Base-by-base conservation (phyloP, 2,797 vertebrate genomes). In the Gorsachius magnificus region DNA sequence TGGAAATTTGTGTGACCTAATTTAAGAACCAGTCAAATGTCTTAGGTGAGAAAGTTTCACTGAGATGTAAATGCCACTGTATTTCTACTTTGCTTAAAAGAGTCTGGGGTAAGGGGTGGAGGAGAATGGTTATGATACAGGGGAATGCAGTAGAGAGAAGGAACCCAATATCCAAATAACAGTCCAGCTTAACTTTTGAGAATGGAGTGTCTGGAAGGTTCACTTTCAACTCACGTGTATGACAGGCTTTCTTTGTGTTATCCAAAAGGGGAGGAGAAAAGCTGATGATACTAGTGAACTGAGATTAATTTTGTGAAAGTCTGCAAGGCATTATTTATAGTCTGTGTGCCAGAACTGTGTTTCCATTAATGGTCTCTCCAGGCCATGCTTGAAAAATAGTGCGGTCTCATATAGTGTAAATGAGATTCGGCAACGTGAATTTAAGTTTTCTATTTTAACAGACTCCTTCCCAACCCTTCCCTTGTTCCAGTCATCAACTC, bases 21-120 rank as follows among this genome's bases (percentile, higher is more conserved):
- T 95, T 96, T 94, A 92, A 94, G 60, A 94, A 84, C 45, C 60
- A 93, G 66, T 92, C 70, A 92, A 92, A 96, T 90, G 61, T 94
- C 93, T 90, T 93, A 75, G 75, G 83, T 94, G 83, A 95, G 88
- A 77, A 96, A 95, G 79, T 95, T 96, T 81, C 82, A 90, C 96
- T 90, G 87, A 87, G 90, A 93, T 0, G 0, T 70, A 90, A 96
- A 95, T 89, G 76, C 64, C 41, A 64, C 41, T 87, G 58, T 63
- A 64, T 87, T 90, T 87, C 70, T 90, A 41, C 70, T 95, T 76
- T 79, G 83, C 74, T 93, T 90, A 48, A 21, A 74, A 90, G 19
- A 74, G 70, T 41, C 25, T 31, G 38, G 63, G 64, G 51, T 86
- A 78, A 89, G n/a, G 43, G 48, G 1, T 19, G 7, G 60, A 19